These are phyloP conservation scores for Chamaetylas fuelleborni DNA, from an alignment of 2,113 vertebrate species.

Conservation along the genomic window DNA sequence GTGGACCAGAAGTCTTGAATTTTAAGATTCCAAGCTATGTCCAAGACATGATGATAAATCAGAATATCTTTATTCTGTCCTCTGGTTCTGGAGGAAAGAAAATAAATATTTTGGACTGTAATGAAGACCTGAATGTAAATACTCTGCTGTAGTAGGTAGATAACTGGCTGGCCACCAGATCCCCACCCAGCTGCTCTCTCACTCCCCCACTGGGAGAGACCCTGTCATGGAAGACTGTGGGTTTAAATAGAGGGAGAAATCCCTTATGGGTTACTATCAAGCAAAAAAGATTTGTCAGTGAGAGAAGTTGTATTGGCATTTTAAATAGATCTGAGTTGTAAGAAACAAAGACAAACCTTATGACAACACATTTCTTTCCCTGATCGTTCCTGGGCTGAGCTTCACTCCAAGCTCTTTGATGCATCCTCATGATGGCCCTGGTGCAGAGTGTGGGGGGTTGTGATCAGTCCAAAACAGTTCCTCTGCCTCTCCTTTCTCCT, in stretches of 20 bases:
- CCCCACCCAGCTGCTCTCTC: neutral
- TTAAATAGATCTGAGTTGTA: neutral
- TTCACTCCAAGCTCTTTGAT: too few relatives aligned
- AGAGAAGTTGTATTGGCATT: neutral
- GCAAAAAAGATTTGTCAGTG: neutral
- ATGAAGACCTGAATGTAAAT: neutral
- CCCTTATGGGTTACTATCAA: neutral
- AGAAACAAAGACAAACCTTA: neutral
- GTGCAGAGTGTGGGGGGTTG: neutral
- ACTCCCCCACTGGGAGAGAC: rapidly evolving
- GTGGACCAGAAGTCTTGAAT: neutral
- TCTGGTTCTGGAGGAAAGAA: neutral
- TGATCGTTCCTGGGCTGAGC: neutral
- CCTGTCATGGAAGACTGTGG: neutral
- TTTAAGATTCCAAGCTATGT: neutral
- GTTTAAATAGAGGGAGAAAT: neutral
- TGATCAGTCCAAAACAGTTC: rapidly evolving
- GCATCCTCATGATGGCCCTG: too few relatives aligned
- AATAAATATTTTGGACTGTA: neutral
- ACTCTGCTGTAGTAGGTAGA: neutral
- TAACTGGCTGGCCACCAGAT: rapidly evolving
- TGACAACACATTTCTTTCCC: neutral
- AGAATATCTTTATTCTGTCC: neutral
- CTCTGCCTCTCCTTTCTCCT: neutral
- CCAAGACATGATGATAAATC: neutral